Evolutionary conservation across 2,888 invertebrate genomes (phyloP).

Genomic region (Pterostichus niger): DNA sequence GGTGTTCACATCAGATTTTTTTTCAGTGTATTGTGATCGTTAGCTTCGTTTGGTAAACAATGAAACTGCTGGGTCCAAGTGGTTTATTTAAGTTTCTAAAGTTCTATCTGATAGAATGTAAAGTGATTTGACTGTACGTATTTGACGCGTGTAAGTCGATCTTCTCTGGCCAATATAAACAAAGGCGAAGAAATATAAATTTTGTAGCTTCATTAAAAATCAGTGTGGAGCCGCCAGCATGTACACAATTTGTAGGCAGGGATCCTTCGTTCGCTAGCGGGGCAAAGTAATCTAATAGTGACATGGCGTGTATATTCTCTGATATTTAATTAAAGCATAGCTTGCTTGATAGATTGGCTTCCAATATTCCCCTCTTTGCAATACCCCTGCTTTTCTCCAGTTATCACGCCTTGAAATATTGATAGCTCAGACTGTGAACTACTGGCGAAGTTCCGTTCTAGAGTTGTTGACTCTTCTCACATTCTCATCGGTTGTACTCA

Average conservation of each 20-base stretch:
- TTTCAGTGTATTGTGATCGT: too few species aligned
- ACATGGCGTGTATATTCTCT: slow-evolving; percentile 67
- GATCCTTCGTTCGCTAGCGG: slow-evolving; percentile 20
- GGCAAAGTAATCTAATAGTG: slow-evolving; percentile 66
- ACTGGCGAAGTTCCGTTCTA: background rate
- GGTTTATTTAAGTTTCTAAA: too few species aligned
- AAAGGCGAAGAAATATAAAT: slow-evolving; percentile 45
- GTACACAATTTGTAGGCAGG: background rate
- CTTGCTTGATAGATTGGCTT: slow-evolving; percentile 69
- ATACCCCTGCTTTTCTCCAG: slow-evolving; percentile 64
- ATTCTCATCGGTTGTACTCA: background rate
- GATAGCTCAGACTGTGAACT: slow-evolving; percentile 59
- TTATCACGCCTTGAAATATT: slow-evolving; percentile 67
- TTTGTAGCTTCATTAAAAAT: slow-evolving; percentile 59
- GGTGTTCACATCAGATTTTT: too few species aligned
- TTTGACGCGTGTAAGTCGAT: background rate
- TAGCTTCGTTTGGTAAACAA: too few species aligned
- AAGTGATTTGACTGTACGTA: background rate
- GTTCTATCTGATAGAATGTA: too few species aligned
- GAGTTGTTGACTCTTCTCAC: slow-evolving; percentile 1
- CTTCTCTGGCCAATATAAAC: background rate
- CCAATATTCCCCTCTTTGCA: slow-evolving; percentile 67
- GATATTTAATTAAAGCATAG: slow-evolving; percentile 69
- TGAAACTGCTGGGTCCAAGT: too few species aligned
- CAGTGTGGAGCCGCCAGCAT: slow-evolving; percentile 39